These are phyloP conservation scores for Sinocyclocheilus grahami DNA, from an alignment of 2,113 vertebrate species.

Conservation along the genomic window DNA sequence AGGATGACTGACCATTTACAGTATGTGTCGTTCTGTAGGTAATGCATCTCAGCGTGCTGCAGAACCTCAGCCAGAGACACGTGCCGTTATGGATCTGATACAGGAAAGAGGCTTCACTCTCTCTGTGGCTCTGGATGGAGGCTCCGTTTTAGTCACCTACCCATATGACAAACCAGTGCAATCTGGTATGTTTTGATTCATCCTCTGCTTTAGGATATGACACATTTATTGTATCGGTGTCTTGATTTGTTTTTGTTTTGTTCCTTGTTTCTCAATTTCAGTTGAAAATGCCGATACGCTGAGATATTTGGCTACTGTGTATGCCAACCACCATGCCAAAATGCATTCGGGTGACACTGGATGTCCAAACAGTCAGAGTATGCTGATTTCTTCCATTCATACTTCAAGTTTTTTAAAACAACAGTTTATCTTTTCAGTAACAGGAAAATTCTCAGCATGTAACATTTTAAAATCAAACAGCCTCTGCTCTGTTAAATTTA, in stretches of 20 bases:
- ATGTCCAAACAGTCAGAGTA: slow-evolving; percentile 90
- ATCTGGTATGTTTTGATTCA: slow-evolving; percentile 76
- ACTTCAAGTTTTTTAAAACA: background rate
- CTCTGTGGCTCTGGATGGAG: slow-evolving; percentile 92
- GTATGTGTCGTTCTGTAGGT: slow-evolving; percentile 68
- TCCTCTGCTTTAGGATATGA: background rate
- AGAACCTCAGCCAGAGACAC: slow-evolving; percentile 86
- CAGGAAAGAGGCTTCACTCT: slow-evolving; percentile 85
- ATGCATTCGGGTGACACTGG: slow-evolving; percentile 89
- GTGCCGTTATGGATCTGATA: slow-evolving; percentile 89
- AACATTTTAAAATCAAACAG: no score
- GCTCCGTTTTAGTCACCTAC: slow-evolving; percentile 90
- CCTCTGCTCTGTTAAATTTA: background rate
- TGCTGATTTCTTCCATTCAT: slow-evolving; percentile 36
- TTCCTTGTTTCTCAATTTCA: slow-evolving; percentile 61
- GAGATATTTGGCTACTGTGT: slow-evolving; percentile 90
- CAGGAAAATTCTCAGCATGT: background rate
- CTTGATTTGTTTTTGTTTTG: background rate
- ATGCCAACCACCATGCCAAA: slow-evolving; percentile 90
- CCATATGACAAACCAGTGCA: slow-evolving; percentile 92
- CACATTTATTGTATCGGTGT: background rate
- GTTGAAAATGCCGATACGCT: slow-evolving; percentile 92
- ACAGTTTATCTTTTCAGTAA: background rate
- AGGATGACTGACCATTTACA: background rate
- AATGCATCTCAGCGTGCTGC: slow-evolving; percentile 81